These are phyloP conservation scores for Zaprionus inermis DNA, from an alignment of 1,140 invertebrate genomes.

Conservation along the genomic window DNA sequence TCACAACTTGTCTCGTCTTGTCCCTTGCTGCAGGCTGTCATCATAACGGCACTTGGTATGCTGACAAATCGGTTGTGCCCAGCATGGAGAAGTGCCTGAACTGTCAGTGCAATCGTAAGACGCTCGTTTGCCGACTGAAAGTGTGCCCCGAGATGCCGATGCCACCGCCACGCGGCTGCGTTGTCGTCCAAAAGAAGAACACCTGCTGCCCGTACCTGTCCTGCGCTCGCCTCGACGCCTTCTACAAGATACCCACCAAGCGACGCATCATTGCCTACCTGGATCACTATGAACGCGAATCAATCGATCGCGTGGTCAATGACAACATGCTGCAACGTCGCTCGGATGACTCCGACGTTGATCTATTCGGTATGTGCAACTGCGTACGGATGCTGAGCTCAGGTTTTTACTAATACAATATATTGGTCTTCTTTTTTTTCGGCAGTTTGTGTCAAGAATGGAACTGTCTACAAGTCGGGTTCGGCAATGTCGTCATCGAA, in stretches of 20 bases:
- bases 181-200: constrained; percentile 87
- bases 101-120: constrained; percentile 89
- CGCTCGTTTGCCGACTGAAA: constrained; percentile 90
- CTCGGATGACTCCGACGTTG: constrained; percentile 76
- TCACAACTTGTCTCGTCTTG: too few species aligned
- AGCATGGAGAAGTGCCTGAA: constrained; percentile 91
- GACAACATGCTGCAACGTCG: constrained; percentile 79
- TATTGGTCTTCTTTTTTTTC: neutral
- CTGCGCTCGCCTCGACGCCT: constrained; percentile 87
- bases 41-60: constrained; percentile 88
- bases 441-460: constrained; percentile 80
- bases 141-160: constrained; percentile 90
- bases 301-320: constrained; percentile 82
- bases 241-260: constrained; percentile 80
- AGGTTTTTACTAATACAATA: neutral
- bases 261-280: constrained; percentile 80
- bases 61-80: constrained; percentile 87
- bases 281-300: constrained; percentile 81
- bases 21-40: constrained; percentile 86
- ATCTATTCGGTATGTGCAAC: constrained; percentile 65
- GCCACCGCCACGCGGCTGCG: constrained; percentile 89
- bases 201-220: constrained; percentile 91
- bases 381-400: neutral
- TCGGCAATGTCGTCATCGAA: constrained; percentile 92
- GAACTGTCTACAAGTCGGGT: constrained; percentile 85